These are phyloP conservation scores for Cyprinodon variegatus DNA, from an alignment of 2,113 vertebrate species.

Conservation along the genomic window DNA sequence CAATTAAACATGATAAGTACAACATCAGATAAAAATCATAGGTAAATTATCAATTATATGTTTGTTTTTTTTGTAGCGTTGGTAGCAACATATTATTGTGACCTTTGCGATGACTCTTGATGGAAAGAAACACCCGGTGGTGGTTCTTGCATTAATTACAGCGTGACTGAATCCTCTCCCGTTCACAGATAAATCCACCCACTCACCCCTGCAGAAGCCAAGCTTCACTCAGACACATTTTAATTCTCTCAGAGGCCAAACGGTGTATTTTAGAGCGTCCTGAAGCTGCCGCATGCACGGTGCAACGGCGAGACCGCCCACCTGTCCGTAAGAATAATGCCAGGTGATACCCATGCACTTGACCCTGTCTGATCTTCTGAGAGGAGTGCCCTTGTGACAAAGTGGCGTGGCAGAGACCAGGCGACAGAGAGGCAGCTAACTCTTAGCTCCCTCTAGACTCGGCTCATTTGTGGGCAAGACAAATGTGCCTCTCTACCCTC, in stretches of 20 bases:
- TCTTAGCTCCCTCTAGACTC: conserved; percentile 48
- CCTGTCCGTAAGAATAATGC: conserved; percentile 52
- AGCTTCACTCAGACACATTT: no score
- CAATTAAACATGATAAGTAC: no score
- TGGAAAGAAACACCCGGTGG: no score
- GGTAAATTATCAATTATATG: no score
- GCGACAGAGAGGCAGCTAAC: conserved; percentile 53
- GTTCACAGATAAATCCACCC: no score
- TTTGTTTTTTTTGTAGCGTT: no score
- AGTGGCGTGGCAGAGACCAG: conserved; percentile 45
- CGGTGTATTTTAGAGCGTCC: conserved; percentile 40
- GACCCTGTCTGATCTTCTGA: conserved; percentile 66
- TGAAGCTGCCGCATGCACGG: conserved; percentile 46
- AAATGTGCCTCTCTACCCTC: conserved; percentile 49
- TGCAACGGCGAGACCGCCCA: conserved; percentile 33
- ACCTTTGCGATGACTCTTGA: no score
- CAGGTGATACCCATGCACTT: conserved; percentile 55
- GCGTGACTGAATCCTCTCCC: no score
- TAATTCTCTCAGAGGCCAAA: conserved; percentile 24
- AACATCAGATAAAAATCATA: no score
- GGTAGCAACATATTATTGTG: no score
- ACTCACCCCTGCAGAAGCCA: no score
- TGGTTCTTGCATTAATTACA: no score
- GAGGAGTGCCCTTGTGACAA: conserved; percentile 67
- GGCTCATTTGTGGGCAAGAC: conserved; percentile 61